phyloP scores from a whole-genome alignment of 2,888 invertebrate species.

The Acanthosepion lycidas region DNA sequence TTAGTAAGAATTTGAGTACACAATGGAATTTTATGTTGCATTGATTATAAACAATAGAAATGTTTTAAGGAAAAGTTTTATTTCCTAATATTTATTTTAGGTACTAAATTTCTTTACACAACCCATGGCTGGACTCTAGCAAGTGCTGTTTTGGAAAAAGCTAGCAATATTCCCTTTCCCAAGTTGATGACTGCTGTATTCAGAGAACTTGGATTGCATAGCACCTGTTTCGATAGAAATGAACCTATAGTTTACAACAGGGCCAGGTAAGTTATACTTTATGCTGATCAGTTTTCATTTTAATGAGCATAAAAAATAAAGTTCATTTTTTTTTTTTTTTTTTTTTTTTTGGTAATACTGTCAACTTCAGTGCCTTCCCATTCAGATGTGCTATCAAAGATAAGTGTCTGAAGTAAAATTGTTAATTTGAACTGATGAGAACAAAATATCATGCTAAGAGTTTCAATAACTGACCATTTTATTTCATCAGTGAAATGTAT shows the following conservation, averaged over 20 bases:
- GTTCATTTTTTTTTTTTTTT: too few species aligned
- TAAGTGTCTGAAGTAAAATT: too few species aligned
- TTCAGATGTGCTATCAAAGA: too few species aligned
- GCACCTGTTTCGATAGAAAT: constrained; percentile 78
- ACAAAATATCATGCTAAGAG: too few species aligned
- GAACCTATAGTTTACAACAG: constrained; percentile 77
- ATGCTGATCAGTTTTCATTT: neutral
- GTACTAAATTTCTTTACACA: constrained; percentile 76
- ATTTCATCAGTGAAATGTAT: too few species aligned
- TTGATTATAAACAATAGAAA: neutral
- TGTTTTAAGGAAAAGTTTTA: neutral
- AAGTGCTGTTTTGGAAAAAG: constrained; percentile 78
- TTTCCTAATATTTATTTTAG: constrained; percentile 54
- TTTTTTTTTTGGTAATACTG: too few species aligned
- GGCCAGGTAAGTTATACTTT: constrained; percentile 73
- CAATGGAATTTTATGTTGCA: neutral
- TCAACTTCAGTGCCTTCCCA: too few species aligned
- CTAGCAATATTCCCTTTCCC: constrained; percentile 69
- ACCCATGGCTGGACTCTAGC: constrained; percentile 79
- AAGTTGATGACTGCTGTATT: constrained; percentile 72
- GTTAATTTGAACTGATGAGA: too few species aligned
- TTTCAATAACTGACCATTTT: too few species aligned
- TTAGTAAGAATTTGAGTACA: too few species aligned
- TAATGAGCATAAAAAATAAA: too few species aligned
- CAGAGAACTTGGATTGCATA: constrained; percentile 76